Percentiles rank a stretch among this genome's conserved stretches.
phyloP scores from a whole-genome alignment of 2,113 vertebrate genomes.

The Telmatochromis bifrenatus region DNA sequence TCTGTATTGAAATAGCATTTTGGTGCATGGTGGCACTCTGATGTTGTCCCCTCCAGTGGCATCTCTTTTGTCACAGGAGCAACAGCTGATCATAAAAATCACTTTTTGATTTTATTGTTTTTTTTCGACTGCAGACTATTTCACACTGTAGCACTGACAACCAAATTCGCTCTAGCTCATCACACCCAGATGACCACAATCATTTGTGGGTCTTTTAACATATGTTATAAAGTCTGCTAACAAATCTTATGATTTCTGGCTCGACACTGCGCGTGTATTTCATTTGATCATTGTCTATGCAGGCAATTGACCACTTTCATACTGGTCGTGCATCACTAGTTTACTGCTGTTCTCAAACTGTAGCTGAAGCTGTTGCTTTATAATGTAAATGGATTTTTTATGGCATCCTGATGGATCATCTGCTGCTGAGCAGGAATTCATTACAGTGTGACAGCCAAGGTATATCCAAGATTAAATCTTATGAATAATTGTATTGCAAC shows the following conservation, averaged over 20 bases:
- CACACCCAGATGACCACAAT: neutral
- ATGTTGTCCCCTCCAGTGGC: neutral
- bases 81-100: neutral
- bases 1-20: neutral
- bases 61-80: neutral
- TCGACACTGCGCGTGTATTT: neutral
- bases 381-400: slow-evolving; percentile 49
- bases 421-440: slow-evolving; percentile 28
- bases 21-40: neutral
- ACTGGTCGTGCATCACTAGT: slow-evolving; percentile 25
- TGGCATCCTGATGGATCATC: slow-evolving; percentile 34
- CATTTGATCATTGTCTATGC: slow-evolving; percentile 7
- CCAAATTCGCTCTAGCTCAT: neutral
- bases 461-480: slow-evolving; percentile 39
- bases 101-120: neutral
- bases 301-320: slow-evolving; percentile 26
- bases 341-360: slow-evolving; percentile 46
- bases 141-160: neutral
- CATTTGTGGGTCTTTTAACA: neutral
- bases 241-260: neutral
- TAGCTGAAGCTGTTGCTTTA: slow-evolving; percentile 29
- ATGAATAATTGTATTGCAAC: slow-evolving; percentile 38
- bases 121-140: neutral
- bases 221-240: neutral
- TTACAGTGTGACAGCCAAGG: slow-evolving; percentile 14